These are phyloP conservation scores for Enteromius treurensis DNA, from an alignment of 2,797 vertebrate genomes.

Conservation along the genomic window DNA sequence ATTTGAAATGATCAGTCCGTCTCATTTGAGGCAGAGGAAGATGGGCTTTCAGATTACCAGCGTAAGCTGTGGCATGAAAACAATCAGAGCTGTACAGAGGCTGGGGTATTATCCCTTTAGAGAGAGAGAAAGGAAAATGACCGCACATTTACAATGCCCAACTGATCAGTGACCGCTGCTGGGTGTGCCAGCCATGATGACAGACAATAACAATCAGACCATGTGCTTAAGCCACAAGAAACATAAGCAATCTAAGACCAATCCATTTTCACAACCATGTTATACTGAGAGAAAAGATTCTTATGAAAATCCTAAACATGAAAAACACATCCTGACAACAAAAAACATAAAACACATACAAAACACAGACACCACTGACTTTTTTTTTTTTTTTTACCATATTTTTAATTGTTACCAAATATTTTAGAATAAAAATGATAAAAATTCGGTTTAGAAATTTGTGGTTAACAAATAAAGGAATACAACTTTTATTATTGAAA, in stretches of 20 bases:
- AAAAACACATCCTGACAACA: conserved; percentile 26
- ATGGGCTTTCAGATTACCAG: conserved; percentile 39
- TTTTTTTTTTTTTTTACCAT: no score
- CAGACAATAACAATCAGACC: conserved; percentile 32
- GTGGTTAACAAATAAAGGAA: no score
- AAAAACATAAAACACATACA: conserved; percentile 14
- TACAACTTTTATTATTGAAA: no score
- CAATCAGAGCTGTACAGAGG: conserved; percentile 14
- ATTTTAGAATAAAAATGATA: no score
- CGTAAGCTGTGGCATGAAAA: conserved; percentile 35
- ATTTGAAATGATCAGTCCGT: conserved; percentile 12
- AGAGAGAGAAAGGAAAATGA: conserved; percentile 18
- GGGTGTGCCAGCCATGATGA: conserved; percentile 35
- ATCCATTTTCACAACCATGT: conserved; percentile 13
- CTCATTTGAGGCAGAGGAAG: neutral
- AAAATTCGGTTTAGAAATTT: no score
- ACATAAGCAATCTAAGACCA: conserved; percentile 45
- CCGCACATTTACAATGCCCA: conserved; percentile 36
- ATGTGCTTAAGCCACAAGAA: conserved; percentile 40
- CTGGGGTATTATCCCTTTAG: conserved; percentile 12
- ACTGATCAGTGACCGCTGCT: conserved; percentile 28
- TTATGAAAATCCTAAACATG: conserved; percentile 26
- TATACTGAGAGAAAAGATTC: conserved; percentile 2
- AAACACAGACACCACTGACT: no score
- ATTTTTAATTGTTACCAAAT: no score